phyloP scores from a whole-genome alignment of 2,888 invertebrate genomes.

The Parnassius glacialis region DNA sequence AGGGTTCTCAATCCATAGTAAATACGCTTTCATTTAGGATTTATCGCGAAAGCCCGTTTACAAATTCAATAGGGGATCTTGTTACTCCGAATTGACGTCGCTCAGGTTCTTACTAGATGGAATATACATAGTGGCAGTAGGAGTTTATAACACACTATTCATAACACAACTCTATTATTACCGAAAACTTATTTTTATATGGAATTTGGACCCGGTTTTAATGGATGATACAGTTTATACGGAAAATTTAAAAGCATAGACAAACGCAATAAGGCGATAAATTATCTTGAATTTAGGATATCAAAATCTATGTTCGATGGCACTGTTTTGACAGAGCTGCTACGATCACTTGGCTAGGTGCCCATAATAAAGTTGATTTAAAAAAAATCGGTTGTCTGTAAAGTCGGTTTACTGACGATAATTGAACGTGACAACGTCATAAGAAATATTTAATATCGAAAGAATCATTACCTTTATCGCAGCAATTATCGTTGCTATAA shows the following conservation, averaged over 20 bases:
- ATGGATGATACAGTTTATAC: not conserved
- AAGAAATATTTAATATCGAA: too few species aligned
- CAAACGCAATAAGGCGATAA: not conserved
- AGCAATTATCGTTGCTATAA: too few species aligned
- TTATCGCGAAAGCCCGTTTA: constrained; percentile 24
- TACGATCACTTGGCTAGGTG: too few species aligned
- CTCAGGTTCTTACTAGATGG: constrained; percentile 10
- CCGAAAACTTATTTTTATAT: too few species aligned
- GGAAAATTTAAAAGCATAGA: not conserved
- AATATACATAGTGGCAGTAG: not conserved
- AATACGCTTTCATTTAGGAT: constrained; percentile 18
- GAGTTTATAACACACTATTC: constrained; percentile 6
- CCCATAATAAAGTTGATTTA: too few species aligned
- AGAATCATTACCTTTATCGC: too few species aligned
- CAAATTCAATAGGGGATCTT: constrained; percentile 26
- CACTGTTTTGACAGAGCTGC: too few species aligned
- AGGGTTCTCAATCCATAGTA: constrained; percentile 18
- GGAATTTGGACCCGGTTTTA: not conserved
- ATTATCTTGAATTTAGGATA: not conserved
- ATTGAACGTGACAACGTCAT: too few species aligned
- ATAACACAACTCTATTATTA: too few species aligned
- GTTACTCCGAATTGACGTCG: constrained; percentile 23
- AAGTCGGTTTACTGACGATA: too few species aligned
- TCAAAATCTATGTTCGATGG: not conserved
- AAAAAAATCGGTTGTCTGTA: too few species aligned